phyloP scores from a whole-genome alignment of 1,140 invertebrate species.

The Pectinophora gossypiella region DNA sequence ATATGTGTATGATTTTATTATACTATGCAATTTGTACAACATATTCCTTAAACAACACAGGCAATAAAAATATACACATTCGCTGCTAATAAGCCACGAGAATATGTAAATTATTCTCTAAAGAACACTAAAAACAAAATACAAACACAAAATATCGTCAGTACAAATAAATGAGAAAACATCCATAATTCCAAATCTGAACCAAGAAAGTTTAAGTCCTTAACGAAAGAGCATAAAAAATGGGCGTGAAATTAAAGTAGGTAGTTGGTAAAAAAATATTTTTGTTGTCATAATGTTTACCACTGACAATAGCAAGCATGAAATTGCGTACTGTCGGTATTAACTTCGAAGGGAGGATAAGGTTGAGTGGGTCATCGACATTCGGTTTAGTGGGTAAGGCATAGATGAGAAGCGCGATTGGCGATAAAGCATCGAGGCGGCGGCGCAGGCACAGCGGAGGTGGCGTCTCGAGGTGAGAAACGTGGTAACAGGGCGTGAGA shows the following conservation, averaged over 20 bases:
- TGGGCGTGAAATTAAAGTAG: not conserved
- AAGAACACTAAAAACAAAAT: too few species aligned
- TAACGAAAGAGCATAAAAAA: not conserved
- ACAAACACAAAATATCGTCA: too few species aligned
- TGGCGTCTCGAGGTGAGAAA: slow-evolving; percentile 61
- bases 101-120: too few species aligned
- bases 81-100: too few species aligned
- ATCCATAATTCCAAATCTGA: too few species aligned
- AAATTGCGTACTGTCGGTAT: not conserved
- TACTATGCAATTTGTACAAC: too few species aligned
- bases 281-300: not conserved
- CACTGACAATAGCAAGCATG: not conserved
- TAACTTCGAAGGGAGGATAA: slow-evolving; percentile 16
- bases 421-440: slow-evolving; percentile 52
- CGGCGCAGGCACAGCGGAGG: slow-evolving; percentile 26
- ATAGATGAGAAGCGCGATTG: slow-evolving; percentile 57
- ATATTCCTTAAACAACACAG: too few species aligned
- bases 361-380: slow-evolving; percentile 37
- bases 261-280: not conserved
- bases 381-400: slow-evolving; percentile 46
- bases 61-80: too few species aligned
- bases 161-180: too few species aligned
- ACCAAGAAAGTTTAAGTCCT: too few species aligned
- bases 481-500: slow-evolving; percentile 68
- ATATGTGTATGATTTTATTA: too few species aligned